Base-by-base conservation (phyloP, 1,140 invertebrate genomes). In the Apis laboriosa region DNA sequence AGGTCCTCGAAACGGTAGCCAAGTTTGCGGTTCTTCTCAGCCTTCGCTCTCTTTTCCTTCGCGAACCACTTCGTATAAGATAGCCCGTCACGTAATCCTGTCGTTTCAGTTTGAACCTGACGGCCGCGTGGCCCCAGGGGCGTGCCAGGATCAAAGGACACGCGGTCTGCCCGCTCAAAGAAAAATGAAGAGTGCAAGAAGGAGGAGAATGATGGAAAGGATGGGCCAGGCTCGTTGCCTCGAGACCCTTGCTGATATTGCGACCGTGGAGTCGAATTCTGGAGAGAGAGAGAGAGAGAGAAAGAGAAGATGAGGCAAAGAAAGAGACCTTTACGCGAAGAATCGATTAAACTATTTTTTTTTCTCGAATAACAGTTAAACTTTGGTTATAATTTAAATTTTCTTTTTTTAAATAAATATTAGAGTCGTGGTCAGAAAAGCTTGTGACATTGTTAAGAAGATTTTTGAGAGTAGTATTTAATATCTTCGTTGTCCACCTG, bases 121-220 rank as follows among this genome's bases (percentile, higher is more conserved):
- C 71, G 79, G 79, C n/a, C 66, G 61, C n/a, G 78, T 78, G 66
- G 75, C 53, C 68, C 61, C 78, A 61, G 68, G 67, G 77, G 21
- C n/a, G 56, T 19, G 24, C 61, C 51, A 66, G 78, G 79, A 88
- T 88, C 83, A 88, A 88, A 85, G 86, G 79, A 88, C 86, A 72
- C 79, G 79, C 64, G 51, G 53, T 43, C 55, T 63, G 58, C 2
- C 5, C 49, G 56, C 34, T 82, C 56, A 77, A 70, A 77, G 73
- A 82, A 82, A 77, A 61, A 68, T 70, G 64, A 75, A 67, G 68
- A 63, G 58, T 43, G 34, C 34, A n/a, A 1, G 17, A 53, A 11
- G 49, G 13, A 43, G 13, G 19, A 51, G 19, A 56, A 5, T 9
- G 49, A 21, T 4, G 15, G 13, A 55, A 11, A 5, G 53, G 24